Evolutionary conservation across 2,888 invertebrate genomes (phyloP).

Genomic region (Patella caerulea): DNA sequence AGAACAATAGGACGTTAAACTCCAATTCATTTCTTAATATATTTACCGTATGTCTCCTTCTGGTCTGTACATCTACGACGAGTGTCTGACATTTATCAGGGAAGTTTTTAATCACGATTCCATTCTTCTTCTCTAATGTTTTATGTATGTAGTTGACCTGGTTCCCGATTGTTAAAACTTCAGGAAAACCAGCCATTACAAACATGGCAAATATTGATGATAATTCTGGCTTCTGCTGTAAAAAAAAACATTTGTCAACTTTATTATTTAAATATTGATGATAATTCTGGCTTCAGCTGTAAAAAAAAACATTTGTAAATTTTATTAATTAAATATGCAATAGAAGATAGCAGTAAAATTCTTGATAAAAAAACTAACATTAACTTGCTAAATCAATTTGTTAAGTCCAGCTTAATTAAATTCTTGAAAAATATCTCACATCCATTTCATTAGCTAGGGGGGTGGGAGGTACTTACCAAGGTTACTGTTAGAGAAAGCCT

Average conservation of each 20-base stretch:
- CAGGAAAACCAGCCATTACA: constrained; percentile 70
- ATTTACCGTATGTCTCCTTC: constrained; percentile 62
- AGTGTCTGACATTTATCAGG: constrained; percentile 67
- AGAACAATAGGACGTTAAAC: too few species aligned
- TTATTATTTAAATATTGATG: constrained; percentile 55
- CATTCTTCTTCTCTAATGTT: constrained; percentile 59
- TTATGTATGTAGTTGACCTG: constrained; percentile 62
- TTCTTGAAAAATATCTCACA: too few species aligned
- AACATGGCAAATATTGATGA: constrained; percentile 68
- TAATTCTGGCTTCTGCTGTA: constrained; percentile 58
- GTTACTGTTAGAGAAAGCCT: too few species aligned
- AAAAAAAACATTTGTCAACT: neutral
- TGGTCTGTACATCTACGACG: constrained; percentile 63
- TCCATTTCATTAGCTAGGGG: too few species aligned
- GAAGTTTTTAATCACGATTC: constrained; percentile 68
- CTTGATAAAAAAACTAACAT: too few species aligned
- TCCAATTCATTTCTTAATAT: neutral
- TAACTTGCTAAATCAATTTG: too few species aligned
- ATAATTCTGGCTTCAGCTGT: constrained; percentile 59
- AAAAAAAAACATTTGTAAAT: neutral
- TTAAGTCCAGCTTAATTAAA: too few species aligned
- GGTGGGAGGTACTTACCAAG: too few species aligned
- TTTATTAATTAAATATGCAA: too few species aligned
- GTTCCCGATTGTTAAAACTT: constrained; percentile 67
- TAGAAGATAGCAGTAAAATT: too few species aligned